Conservation (phyloP, 2,113 vertebrate species). For the Nipponia nippon region DNA sequence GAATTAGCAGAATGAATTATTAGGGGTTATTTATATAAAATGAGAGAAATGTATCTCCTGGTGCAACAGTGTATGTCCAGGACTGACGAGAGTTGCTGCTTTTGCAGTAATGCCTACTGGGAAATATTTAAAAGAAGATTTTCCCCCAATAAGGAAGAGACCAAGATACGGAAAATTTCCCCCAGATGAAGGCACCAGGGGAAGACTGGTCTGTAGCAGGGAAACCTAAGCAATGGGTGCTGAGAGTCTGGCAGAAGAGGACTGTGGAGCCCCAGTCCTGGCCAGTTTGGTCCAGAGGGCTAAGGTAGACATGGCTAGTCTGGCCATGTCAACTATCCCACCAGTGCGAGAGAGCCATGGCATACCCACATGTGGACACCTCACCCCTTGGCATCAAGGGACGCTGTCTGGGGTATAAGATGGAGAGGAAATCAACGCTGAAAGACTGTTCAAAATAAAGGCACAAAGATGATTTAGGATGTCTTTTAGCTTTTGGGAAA, state of each 20-base stretch:
- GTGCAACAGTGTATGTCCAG: neutral
- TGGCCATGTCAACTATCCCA: neutral
- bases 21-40: neutral
- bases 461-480: neutral
- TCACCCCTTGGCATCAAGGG: no score
- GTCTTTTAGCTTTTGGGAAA: neutral
- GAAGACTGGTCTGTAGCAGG: neutral
- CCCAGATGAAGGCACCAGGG: neutral
- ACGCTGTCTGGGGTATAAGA: no score
- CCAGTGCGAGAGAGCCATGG: neutral
- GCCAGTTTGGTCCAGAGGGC: neutral
- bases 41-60: neutral
- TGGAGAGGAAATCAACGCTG: neutral
- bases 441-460: neutral
- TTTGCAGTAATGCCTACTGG: neutral
- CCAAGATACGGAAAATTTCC: neutral
- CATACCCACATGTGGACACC: rapidly evolving
- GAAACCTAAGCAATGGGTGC: neutral
- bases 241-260: neutral
- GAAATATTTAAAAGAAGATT: neutral
- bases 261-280: neutral
- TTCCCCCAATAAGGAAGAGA: neutral
- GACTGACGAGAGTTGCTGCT: neutral
- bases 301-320: neutral
- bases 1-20: neutral